Percentiles rank a stretch among this genome's conserved stretches.
These are phyloP conservation scores for Hypomecis punctinalis DNA, from an alignment of 2,888 invertebrate genomes.

Conservation along the genomic window DNA sequence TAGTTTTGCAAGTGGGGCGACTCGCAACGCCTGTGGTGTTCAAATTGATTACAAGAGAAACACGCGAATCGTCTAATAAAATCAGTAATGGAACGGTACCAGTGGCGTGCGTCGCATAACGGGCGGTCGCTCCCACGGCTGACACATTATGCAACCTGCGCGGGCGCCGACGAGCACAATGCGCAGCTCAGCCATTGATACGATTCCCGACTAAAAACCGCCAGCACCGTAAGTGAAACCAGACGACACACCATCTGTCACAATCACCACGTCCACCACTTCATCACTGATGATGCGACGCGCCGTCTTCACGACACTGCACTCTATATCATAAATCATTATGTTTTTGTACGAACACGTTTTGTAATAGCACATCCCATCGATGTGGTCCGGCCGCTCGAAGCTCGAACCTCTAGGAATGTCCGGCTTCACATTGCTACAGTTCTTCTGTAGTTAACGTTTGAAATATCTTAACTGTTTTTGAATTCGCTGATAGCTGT, in stretches of 20 bases:
- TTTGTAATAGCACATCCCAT: constrained; percentile 25
- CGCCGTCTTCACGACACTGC: constrained; percentile 29
- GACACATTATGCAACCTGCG: constrained; percentile 79
- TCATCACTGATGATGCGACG: constrained; percentile 36
- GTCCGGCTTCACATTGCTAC: constrained; percentile 20
- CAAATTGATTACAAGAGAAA: constrained; percentile 79
- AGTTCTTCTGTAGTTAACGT: constrained; percentile 14
- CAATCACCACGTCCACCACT: constrained; percentile 31
- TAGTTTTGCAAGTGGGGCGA: constrained; percentile 71
- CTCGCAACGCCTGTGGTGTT: constrained; percentile 64
- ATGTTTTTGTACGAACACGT: constrained; percentile 33
- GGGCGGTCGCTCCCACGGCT: constrained; percentile 79
- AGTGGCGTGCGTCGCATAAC: constrained; percentile 82
- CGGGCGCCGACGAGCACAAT: constrained; percentile 67
- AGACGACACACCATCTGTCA: constrained; percentile 47
- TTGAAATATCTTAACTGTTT: constrained; percentile 19
- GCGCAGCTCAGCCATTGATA: constrained; percentile 59
- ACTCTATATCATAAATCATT: constrained; percentile 37
- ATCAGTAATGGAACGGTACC: constrained; percentile 83
- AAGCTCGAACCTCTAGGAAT: constrained; percentile 23
- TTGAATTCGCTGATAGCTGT: constrained; percentile 16
- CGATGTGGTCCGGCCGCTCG: constrained; percentile 11
- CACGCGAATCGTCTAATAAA: constrained; percentile 83
- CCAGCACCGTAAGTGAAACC: constrained; percentile 65
- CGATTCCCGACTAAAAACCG: constrained; percentile 67